A percentile compares a stretch with the other conserved stretches of the same genome.
Conservation (phyloP, 2,888 invertebrate genomes). For the Ectemnius continuus region DNA sequence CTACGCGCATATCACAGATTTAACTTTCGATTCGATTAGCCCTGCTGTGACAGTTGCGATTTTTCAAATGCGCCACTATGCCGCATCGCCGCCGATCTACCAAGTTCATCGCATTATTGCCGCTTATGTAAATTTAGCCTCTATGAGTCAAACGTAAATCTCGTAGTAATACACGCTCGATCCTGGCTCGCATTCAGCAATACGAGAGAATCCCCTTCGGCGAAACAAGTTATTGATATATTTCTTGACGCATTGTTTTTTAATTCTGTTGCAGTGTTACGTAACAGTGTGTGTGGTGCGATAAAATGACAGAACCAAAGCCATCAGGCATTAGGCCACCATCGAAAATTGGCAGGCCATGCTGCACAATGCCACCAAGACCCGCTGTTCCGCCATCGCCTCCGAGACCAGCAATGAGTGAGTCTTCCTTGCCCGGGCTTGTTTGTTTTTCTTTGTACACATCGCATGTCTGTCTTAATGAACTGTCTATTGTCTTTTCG, state of each 20-base stretch:
- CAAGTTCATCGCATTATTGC: background rate
- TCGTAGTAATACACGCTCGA: background rate
- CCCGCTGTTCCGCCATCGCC: slow-evolving; percentile 84
- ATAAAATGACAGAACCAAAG: slow-evolving; percentile 77
- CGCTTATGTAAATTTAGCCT: too few relatives aligned
- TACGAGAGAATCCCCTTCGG: too few relatives aligned
- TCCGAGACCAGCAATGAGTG: slow-evolving; percentile 60
- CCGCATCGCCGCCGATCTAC: background rate
- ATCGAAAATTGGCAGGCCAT: slow-evolving; percentile 84
- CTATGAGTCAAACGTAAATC: too few relatives aligned
- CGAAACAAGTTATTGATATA: background rate
- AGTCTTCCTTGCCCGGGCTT: slow-evolving; percentile 26
- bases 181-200: too few relatives aligned
- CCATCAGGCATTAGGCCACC: slow-evolving; percentile 84
- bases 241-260: background rate
- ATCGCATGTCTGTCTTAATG: slow-evolving; percentile 9
- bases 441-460: background rate
- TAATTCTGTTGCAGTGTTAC: slow-evolving; percentile 49
- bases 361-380: slow-evolving; percentile 83
- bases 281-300: slow-evolving; percentile 29
- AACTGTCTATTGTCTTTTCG: background rate
- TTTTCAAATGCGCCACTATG: slow-evolving; percentile 16
- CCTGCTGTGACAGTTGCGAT: slow-evolving; percentile 18
- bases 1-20: slow-evolving; percentile 16
- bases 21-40: slow-evolving; percentile 17